Percentiles rank a stretch among this genome's conserved stretches.
These are phyloP conservation scores for Nyctereutes procyonoides DNA, from an alignment of 2,113 vertebrate species.

Conservation along the genomic window DNA sequence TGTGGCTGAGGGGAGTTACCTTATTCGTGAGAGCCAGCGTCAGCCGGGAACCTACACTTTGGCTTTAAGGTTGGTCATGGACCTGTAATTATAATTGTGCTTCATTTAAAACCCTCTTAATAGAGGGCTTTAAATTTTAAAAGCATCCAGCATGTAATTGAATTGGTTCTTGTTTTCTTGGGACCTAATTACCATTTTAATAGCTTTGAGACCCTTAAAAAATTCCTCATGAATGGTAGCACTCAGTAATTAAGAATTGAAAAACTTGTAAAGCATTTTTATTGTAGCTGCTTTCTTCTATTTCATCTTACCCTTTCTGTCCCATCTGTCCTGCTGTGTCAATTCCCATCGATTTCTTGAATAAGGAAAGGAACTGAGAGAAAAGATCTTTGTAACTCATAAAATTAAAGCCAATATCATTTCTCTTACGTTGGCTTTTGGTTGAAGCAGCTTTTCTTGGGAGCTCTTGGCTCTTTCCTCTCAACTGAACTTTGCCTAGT, in stretches of 20 bases:
- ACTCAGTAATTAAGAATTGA: slow-evolving; percentile 52
- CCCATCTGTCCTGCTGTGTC: neutral
- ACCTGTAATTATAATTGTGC: slow-evolving; percentile 78
- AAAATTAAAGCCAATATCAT: neutral
- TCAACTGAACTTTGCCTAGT: neutral
- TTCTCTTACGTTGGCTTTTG: slow-evolving; percentile 33
- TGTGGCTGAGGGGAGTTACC: slow-evolving; percentile 98
- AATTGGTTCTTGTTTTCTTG: slow-evolving; percentile 76
- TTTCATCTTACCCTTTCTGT: slow-evolving; percentile 53
- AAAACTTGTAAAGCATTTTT: slow-evolving; percentile 48
- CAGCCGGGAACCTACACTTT: slow-evolving; percentile 98
- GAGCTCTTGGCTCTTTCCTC: neutral
- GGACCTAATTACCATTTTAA: slow-evolving; percentile 75
- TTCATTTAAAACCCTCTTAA: slow-evolving; percentile 76
- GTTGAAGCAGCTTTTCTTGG: slow-evolving; percentile 51
- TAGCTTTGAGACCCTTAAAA: slow-evolving; percentile 73
- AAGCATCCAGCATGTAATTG: slow-evolving; percentile 78
- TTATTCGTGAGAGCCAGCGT: slow-evolving; percentile 98
- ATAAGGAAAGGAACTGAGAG: slow-evolving; percentile 60
- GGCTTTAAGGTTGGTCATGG: slow-evolving; percentile 93
- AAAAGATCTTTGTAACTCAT: slow-evolving; percentile 59
- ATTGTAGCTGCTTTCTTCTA: slow-evolving; percentile 52
- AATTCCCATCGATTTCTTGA: slow-evolving; percentile 24
- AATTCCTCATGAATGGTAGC: slow-evolving; percentile 65
- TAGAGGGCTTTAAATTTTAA: slow-evolving; percentile 68